These are phyloP conservation scores for Leucoraja ocellata DNA, from an alignment of 2,797 vertebrate genomes.

Conservation along the genomic window DNA sequence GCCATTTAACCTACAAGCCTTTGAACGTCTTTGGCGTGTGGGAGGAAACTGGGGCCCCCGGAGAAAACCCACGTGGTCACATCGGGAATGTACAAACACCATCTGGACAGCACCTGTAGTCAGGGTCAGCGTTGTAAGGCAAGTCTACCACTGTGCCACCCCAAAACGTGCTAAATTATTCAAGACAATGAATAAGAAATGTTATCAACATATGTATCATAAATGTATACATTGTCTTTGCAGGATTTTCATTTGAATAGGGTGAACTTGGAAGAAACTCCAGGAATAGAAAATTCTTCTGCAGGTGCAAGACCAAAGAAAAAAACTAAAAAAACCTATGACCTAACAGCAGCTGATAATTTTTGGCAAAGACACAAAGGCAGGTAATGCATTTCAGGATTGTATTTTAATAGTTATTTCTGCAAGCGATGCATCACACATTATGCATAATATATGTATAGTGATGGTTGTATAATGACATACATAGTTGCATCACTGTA, in stretches of 20 bases:
- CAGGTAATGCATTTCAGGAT: slow-evolving; percentile 63
- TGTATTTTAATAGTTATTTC: not conserved
- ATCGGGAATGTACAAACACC: too few relatives aligned
- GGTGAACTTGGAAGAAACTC: slow-evolving; percentile 80
- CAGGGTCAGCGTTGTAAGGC: too few relatives aligned
- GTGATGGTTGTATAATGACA: not conserved
- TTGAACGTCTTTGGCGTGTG: too few relatives aligned
- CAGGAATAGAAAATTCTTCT: slow-evolving; percentile 69
- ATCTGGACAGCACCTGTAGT: too few relatives aligned
- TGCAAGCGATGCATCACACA: not conserved
- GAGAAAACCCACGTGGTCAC: too few relatives aligned
- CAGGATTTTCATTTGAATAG: slow-evolving; percentile 93
- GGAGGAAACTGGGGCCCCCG: too few relatives aligned
- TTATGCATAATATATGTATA: not conserved
- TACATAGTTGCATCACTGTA: not conserved
- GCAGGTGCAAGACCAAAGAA: slow-evolving; percentile 91
- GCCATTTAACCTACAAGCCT: too few relatives aligned
- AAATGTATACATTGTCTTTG: slow-evolving; percentile 37
- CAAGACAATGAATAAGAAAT: too few relatives aligned
- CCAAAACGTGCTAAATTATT: too few relatives aligned
- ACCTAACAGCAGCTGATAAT: slow-evolving; percentile 82
- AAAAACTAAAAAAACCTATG: slow-evolving; percentile 86
- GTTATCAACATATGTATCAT: not conserved
- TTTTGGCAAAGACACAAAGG: slow-evolving; percentile 99
- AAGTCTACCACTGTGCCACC: too few relatives aligned